Evolutionary conservation across 2,888 invertebrate genomes (phyloP).

Genomic region (Melanotus villosus): DNA sequence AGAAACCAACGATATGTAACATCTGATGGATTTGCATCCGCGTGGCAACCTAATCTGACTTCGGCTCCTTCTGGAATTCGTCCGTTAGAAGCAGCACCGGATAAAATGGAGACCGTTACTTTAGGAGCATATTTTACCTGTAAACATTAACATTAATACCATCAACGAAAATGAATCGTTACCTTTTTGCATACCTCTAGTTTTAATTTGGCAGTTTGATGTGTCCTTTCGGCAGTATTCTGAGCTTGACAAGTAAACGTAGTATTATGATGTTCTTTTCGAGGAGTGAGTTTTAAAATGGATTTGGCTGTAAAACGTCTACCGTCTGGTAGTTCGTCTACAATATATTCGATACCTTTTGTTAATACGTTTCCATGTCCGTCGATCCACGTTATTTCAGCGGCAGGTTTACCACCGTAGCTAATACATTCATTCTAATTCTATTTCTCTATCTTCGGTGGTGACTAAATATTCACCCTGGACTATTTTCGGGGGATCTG

Average conservation of each 20-base stretch:
- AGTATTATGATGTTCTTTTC: constrained; percentile 91
- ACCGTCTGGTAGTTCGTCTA: constrained; percentile 84
- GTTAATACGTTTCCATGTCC: constrained; percentile 85
- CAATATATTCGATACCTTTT: constrained; percentile 83
- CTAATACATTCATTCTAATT: constrained; percentile 94
- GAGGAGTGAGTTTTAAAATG: constrained; percentile 85
- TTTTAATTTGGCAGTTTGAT: constrained; percentile 83
- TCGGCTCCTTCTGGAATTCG: constrained; percentile 86
- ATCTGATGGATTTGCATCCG: constrained; percentile 92
- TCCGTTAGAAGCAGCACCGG: constrained; percentile 73
- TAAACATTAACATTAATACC: constrained; percentile 54
- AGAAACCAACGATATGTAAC: constrained; percentile 90
- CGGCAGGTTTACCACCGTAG: constrained; percentile 92
- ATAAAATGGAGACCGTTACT: constrained; percentile 80
- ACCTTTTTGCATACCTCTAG: constrained; percentile 76
- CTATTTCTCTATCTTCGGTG: constrained; percentile 91
- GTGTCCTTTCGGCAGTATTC: constrained; percentile 91
- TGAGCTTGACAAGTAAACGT: constrained; percentile 94
- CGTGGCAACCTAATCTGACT: constrained; percentile 87
- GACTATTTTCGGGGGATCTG: constrained; percentile 89
- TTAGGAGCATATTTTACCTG: constrained; percentile 94
- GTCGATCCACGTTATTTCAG: constrained; percentile 96
- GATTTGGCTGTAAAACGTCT: constrained; percentile 90
- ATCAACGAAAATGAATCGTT: constrained; percentile 37
- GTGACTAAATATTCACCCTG: constrained; percentile 89